Base-by-base conservation (phyloP, 2,888 invertebrate species). In the Philopedon plagiatum region DNA sequence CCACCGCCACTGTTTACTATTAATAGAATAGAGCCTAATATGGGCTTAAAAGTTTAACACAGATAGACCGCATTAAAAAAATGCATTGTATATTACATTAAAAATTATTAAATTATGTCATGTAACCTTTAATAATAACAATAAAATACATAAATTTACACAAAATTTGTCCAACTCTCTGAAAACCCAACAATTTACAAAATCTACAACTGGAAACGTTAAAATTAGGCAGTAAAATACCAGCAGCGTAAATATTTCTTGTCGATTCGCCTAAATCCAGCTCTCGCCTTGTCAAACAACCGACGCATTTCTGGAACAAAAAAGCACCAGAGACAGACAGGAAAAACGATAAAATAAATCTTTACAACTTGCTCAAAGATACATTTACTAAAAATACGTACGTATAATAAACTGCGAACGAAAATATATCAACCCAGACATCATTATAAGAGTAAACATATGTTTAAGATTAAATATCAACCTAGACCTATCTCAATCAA, bases 401-500 rank as follows among this genome's bases (percentile, higher is more conserved):
- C 21, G 62, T 21, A 21, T 61, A 61, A 46, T 62, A 62, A 62
- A 46, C 32, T 4, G 32, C 46, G 19, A 54, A 46, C 60, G 56
- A 54, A 67, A 57, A 67, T 57, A 67, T 46, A 46, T 60, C 21
- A 26, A 67, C 58, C 44, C 67, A 44, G 67, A 44, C 58, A 57
- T 37, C 60, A 56, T 34, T 26, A 54, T 26, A 8, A 37, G 39
- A 15, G 32, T 58, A 49, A 54, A 67, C 67, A 67, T 37, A 34
- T 29, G 51, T 60, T 49, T 46, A 34, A 46, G 44, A 34, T 67
- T 58, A 32, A 67, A 19, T 60, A 18, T 60, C 51, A 67, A 67
- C 67, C 67, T 67, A 67, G 60, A 67, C 67, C 67, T 60, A 67
- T 46, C 58, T 37, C 57, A 67, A 58, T 67, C 34, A 64, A n/a